A percentile compares a stretch with the other conserved stretches of the same genome.
Conservation (phyloP, 2,888 invertebrate species). For the Leuctra nigra region DNA sequence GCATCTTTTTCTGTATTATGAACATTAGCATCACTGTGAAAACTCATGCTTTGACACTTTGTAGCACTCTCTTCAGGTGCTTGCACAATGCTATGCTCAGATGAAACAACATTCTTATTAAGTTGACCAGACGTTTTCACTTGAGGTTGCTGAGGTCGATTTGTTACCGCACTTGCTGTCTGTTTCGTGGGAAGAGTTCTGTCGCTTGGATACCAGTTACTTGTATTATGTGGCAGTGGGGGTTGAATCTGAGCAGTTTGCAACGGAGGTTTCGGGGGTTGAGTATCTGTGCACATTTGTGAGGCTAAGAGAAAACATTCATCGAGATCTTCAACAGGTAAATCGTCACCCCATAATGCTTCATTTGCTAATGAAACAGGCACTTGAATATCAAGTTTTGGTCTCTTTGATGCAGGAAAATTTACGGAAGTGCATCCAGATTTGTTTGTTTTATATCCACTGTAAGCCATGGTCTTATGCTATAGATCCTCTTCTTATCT, state of each 20-base stretch:
- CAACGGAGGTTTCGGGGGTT: background rate
- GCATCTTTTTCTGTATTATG: background rate
- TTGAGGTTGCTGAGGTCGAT: too few species aligned
- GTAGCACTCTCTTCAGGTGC: background rate
- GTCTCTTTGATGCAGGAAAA: background rate
- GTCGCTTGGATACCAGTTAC: background rate
- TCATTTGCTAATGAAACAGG: background rate
- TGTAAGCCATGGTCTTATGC: too few species aligned
- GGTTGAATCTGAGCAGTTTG: background rate
- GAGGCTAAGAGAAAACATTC: conserved; percentile 16
- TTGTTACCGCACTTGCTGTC: too few species aligned
- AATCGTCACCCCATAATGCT: conserved; percentile 18
- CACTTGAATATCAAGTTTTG: background rate
- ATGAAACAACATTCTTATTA: background rate
- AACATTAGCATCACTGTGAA: too few species aligned
- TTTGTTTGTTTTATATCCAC: background rate
- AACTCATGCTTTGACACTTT: too few species aligned
- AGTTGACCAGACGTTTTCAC: too few species aligned
- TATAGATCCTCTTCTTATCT: too few species aligned
- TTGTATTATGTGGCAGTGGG: background rate
- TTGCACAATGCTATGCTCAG: background rate
- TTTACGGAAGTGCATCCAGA: background rate
- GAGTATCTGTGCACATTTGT: conserved; percentile 5
- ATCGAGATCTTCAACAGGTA: conserved; percentile 7
- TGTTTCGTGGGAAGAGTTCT: too few species aligned